Conservation (phyloP, 2,888 invertebrate genomes). For the Campopleginae sp. region DNA sequence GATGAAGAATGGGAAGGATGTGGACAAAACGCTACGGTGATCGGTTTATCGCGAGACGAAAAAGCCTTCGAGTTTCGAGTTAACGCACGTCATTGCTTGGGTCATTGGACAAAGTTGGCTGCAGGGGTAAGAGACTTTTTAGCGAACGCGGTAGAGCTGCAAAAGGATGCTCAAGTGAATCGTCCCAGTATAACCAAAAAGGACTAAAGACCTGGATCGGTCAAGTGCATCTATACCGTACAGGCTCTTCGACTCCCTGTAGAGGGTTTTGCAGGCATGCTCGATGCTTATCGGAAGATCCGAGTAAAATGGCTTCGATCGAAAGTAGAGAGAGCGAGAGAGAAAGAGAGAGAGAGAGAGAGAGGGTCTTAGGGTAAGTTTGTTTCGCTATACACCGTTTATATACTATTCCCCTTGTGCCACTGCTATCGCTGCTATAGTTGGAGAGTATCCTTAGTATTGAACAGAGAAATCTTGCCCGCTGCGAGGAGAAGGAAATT, state of each 20-base stretch:
- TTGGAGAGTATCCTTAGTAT: constrained; percentile 50
- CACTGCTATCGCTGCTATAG: constrained; percentile 22
- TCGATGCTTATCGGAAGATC: constrained; percentile 64
- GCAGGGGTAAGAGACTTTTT: constrained; percentile 28
- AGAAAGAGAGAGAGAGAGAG: constrained; percentile 40
- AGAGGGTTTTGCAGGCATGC: constrained; percentile 28
- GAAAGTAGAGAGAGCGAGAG: constrained; percentile 1
- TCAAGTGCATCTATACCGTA: constrained; percentile 26
- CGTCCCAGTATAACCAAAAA: background rate
- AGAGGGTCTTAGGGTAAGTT: constrained; percentile 47
- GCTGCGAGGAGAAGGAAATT: constrained; percentile 50
- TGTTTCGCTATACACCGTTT: constrained; percentile 36
- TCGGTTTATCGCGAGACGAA: constrained; percentile 7
- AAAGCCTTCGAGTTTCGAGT: constrained; percentile 11
- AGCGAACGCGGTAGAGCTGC: constrained; percentile 1
- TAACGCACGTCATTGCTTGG: constrained; percentile 1
- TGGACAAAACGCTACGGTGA: constrained; percentile 3
- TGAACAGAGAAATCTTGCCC: constrained; percentile 23
- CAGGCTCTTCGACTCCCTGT: background rate
- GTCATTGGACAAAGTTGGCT: background rate
- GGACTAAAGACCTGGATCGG: background rate
- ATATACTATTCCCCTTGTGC: constrained; percentile 13
- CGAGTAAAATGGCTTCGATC: constrained; percentile 43
- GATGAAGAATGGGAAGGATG: constrained; percentile 15
- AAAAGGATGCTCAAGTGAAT: constrained; percentile 22